Evolutionary conservation across 92 coral and sea anemone species (phyloP), one percentile per base, ranked within the genome.

Genomic region (Palythoa grandiflora): DNA sequence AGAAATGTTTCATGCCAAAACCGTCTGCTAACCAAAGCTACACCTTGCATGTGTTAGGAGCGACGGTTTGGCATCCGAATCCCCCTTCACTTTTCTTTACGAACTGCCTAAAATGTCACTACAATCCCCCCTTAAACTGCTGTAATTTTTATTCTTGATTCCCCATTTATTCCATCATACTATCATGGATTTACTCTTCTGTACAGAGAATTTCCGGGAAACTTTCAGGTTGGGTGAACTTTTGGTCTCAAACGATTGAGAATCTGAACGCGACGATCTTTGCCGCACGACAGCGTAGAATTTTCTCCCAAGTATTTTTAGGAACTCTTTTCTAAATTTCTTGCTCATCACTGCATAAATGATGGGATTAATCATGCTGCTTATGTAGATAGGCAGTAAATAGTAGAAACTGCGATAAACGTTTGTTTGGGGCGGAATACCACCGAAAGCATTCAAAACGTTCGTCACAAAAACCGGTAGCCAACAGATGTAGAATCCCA

Each of bases 261-360:
- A 61, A 12, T 12, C 68, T 13, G 68, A 13, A n/a, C n/a, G 20
- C 15, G 68, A 17, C 20, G 68, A 61, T 9, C 5, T 1, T 61
- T 61, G 68, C 68, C 59, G 54, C 36, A 47, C 38, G 1, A 74
- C 35, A n/a, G 52, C 19, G 16, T 74, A 74, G 60, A 74, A 38
- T 17, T 20, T 74, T 21, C 44, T 74, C 5, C 59, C 55, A 74
- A 74, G 79, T 74, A 74, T 40, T 47, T 74, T 75, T 35, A 75
- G 44, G 79, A 75, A 75, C 79, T 48, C 79, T 19, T 6, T 50
- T 20, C 79, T 75, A 21, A 75, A 75, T 20, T 75, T 75, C 79
- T 19, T 19, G 63, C 79, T 75, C 79, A 75, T 75, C 36, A 75
- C 79, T 1, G 79, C 79, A 75, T 75, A 75, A 50, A 75, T 75